phyloP scores from a whole-genome alignment of 2,113 vertebrate species.

The Myotis brandtii region DNA sequence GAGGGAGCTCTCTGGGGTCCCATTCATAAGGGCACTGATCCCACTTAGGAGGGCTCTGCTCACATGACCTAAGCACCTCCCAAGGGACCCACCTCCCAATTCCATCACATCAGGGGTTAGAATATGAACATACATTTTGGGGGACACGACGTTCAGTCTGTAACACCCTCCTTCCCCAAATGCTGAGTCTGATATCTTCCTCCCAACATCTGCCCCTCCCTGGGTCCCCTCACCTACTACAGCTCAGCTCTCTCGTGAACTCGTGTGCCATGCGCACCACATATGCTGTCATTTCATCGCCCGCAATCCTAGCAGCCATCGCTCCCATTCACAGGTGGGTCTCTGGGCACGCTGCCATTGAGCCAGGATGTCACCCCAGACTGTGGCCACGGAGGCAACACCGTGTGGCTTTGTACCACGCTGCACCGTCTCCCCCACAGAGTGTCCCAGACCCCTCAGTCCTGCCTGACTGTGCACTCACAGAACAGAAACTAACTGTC shows the following conservation, averaged over 20 bases:
- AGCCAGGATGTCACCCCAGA: background rate
- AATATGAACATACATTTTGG: background rate
- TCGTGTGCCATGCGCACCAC: fast-evolving
- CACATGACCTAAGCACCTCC: background rate
- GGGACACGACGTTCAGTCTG: background rate
- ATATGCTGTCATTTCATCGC: too few relatives aligned
- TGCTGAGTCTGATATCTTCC: background rate
- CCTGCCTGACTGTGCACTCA: background rate
- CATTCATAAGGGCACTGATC: background rate
- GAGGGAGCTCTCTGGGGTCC: background rate
- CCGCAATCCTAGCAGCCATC: fast-evolving
- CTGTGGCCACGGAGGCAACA: background rate
- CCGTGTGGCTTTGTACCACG: fast-evolving
- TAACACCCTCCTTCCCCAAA: fast-evolving
- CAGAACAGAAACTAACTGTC: background rate
- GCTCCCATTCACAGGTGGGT: background rate
- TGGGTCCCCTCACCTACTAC: background rate
- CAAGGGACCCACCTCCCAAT: background rate
- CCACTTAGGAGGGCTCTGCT: background rate
- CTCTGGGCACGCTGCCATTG: background rate
- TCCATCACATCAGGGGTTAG: background rate
- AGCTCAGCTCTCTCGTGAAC: too few relatives aligned
- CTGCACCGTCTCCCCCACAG: background rate
- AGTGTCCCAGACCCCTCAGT: background rate
- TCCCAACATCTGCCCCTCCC: fast-evolving